Base-by-base conservation (phyloP, 2,888 invertebrate species). In the Caenorhabditis wallacei region DNA sequence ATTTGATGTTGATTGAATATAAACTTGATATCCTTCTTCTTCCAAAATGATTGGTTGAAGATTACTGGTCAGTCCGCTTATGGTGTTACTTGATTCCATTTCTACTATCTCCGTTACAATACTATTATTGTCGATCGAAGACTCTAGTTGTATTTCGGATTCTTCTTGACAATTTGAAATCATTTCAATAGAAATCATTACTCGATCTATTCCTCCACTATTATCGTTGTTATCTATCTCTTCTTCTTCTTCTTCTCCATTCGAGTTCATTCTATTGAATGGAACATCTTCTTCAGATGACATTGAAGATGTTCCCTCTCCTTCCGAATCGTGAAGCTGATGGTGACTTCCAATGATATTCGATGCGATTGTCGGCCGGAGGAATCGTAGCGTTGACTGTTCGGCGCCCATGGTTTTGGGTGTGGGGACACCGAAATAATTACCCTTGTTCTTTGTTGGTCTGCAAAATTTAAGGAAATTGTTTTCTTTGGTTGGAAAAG, bases 131-230 rank as follows among this genome's bases (percentile, higher is more conserved):
- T 57, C 57, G 20, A 8, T n/a, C 0, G 56, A 57, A 20, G 22
- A n/a, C 11, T 26, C 57, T 5, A 57, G 57, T 35, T 57, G 57
- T 2, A 57, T 57, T 20, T 59, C 59, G 5, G 59, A 59, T 13
- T 59, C 59, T 40, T 59, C 59, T 40, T 59, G 40, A 40, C 59
- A 59, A 59, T 59, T 59, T 20, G 59, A 59, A 59, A 59, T 40
- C 13, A 16, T 18, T 18, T 57, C 40, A n/a, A 61, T 24, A 61
- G 43, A 24, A 37, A 61, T 61, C n/a, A n/a, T n/a, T n/a, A n/a
- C n/a, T n/a, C n/a, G 40, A 59, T 40, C 20, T 40, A 24, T 40
- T 40, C 40, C 5, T 40, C 40, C 13, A 30, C 35, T 35, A 13
- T 56, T 26, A 8, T 26, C 3, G 35, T 30, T 2, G 18, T 57